Conservation (phyloP, 2,113 vertebrate species). For the Cyprinodon brontotheroides region DNA sequence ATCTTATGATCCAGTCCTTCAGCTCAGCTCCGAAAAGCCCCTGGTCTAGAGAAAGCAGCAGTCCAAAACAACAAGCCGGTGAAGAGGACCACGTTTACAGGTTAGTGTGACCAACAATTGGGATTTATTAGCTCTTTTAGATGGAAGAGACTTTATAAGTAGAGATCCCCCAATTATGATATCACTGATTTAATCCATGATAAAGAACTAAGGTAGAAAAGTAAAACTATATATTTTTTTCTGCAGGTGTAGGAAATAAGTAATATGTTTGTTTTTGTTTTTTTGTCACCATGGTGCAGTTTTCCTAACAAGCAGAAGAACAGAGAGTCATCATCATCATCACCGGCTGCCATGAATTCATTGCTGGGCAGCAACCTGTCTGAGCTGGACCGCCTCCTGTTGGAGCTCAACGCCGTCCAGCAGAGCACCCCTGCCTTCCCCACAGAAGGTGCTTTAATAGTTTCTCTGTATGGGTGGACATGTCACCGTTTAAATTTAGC, state of each 20-base stretch:
- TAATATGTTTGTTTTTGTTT: not conserved
- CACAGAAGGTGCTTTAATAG: constrained; percentile 77
- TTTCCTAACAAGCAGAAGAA: constrained; percentile 94
- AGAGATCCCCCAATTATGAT: not conserved
- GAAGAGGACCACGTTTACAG: constrained; percentile 97
- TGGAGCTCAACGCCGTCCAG: constrained; percentile 92
- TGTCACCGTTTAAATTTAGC: not conserved
- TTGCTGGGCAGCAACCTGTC: constrained; percentile 92
- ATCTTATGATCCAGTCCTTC: constrained; percentile 62
- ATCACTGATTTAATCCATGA: not conserved
- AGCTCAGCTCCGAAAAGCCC: constrained; percentile 78
- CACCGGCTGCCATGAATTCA: constrained; percentile 85
- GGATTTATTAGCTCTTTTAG: not conserved
- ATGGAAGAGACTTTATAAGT: not conserved
- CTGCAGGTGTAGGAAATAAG: not conserved
- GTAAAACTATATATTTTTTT: not conserved
- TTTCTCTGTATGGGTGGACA: not conserved
- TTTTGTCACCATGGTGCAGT: constrained; percentile 66
- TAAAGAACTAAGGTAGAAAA: not conserved
- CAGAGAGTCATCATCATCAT: constrained; percentile 76
- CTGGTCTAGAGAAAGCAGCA: constrained; percentile 76
- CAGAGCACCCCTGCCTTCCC: constrained; percentile 81
- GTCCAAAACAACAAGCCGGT: constrained; percentile 70
- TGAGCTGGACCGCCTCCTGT: constrained; percentile 90
- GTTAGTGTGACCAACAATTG: constrained; percentile 40